Evolutionary conservation across 2,888 invertebrate genomes (phyloP), one percentile per base, ranked within the genome.

Genomic region (Troilus luridus): DNA sequence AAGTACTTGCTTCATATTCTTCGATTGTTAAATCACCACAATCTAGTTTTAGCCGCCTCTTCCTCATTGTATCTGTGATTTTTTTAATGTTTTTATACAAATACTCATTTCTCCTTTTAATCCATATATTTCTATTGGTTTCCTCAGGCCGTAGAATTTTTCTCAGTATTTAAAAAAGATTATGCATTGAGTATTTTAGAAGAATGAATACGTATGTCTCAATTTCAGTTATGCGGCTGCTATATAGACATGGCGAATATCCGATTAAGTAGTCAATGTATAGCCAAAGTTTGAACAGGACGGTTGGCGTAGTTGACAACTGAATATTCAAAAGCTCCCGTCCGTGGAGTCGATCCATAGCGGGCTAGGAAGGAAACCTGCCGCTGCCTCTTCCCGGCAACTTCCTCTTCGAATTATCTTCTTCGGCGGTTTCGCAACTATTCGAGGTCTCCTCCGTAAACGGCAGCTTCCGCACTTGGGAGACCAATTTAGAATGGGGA

Each of bases 361-460:
- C 81, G 9, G 54, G 19, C 81, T 12, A 19, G 81, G 81, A 81
- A 56, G 41, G 54, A 81, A 54, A 54, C 81, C 21, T 81, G 81
- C 10, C 81, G 41, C 9, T 81, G 81, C 54, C 54, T 56, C 81
- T 81, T 81, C 81, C 54, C 17, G 54, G 54, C 54, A 81, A 81
- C 81, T 81, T 81, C 81, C 81, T 81, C 81, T 81, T 81, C 81
- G 54, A 81, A 81, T 81, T 81, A 81, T 81, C 54, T 81, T 54
- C 81, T 41, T 81, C 54, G 81, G 81, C 17, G 81, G 81, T 41
- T 81, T 81, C 54, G 81, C 81, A 81, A 54, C 81, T 81, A 54
- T 81, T 81, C 41, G 81, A 81, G 81, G 81, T 54, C 81, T 19
- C 81, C 54, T 19, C 81, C 54, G 14, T 81, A 81, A 54, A 81